Conservation (phyloP, 2,888 invertebrate species). For the Cryptops parisi region DNA sequence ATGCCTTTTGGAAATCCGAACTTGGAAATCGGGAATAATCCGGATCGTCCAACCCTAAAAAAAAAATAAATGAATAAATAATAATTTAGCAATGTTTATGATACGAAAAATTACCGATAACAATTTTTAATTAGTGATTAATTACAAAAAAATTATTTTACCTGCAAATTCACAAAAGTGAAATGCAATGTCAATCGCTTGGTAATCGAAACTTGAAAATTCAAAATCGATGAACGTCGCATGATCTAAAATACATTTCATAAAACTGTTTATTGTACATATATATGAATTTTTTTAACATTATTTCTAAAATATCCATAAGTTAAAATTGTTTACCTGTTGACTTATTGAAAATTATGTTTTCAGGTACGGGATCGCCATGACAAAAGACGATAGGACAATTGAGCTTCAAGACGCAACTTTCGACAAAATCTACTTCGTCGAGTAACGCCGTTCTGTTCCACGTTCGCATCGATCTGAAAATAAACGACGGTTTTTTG, state of each 20-base stretch:
- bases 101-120: too few species aligned
- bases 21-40: neutral
- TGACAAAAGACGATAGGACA: neutral
- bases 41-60: neutral
- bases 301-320: neutral
- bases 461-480: neutral
- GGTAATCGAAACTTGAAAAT: neutral
- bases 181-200: neutral
- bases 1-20: neutral
- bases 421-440: neutral
- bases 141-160: neutral
- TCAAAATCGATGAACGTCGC: neutral
- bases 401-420: neutral
- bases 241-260: neutral
- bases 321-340: neutral
- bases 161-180: neutral
- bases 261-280: neutral
- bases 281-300: neutral
- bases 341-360: neutral
- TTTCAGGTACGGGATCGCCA: neutral
- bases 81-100: too few species aligned
- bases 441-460: too few species aligned
- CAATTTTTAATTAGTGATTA: neutral
- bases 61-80: too few species aligned
- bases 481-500: too few species aligned